Conservation (phyloP, 2,113 vertebrate genomes). For the Pionites leucogaster region DNA sequence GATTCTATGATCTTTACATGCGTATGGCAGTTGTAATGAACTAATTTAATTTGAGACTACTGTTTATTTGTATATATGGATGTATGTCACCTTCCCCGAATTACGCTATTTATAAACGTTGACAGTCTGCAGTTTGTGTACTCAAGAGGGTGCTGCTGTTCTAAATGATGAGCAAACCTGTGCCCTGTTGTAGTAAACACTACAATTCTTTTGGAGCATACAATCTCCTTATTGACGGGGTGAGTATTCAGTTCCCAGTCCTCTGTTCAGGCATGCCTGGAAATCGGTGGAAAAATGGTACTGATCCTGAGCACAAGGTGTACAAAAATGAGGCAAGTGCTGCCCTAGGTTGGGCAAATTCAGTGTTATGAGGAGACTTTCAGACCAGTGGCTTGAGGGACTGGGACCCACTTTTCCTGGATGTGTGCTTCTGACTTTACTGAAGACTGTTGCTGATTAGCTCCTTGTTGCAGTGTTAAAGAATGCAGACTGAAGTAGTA, state of each 20-base stretch:
- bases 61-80: accelerated
- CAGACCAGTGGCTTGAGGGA: neutral
- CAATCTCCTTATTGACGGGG: neutral
- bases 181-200: neutral
- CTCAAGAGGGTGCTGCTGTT: neutral
- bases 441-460: neutral
- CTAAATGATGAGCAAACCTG: neutral
- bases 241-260: neutral
- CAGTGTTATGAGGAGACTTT: neutral
- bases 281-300: neutral
- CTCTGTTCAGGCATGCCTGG: neutral
- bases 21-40: neutral
- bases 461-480: neutral
- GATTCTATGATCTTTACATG: neutral
- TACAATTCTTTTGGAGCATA: neutral
- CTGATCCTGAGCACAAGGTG: accelerated
- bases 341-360: too few relatives aligned
- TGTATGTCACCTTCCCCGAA: neutral
- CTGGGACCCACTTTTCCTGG: too few relatives aligned
- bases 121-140: neutral
- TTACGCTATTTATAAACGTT: neutral
- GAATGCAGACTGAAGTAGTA: neutral
- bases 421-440: neutral
- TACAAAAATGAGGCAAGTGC: neutral
- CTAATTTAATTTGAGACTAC: neutral